phyloP scores from a whole-genome alignment of 2,797 vertebrate genomes.

The Sardinella longiceps region DNA sequence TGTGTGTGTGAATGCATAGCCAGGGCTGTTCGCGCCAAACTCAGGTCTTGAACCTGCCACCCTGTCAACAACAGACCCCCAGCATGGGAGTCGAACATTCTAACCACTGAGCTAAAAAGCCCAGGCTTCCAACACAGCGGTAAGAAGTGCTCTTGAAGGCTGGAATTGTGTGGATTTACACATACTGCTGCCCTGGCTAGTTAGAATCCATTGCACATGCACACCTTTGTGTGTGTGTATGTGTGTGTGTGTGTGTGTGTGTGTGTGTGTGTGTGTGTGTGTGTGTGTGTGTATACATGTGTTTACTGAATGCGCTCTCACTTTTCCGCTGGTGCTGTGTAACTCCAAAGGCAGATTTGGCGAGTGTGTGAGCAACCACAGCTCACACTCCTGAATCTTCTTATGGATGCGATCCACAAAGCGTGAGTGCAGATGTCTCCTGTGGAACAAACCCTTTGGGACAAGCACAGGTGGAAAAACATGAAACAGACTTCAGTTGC shows the following conservation, averaged over 20 bases:
- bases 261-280: not conserved
- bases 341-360: conserved; percentile 69
- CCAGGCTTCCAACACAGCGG: no score
- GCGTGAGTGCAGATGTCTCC: conserved; percentile 44
- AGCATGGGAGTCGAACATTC: no score
- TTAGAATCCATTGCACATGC: no score
- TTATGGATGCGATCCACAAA: conserved; percentile 63
- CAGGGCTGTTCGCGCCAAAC: no score
- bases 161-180: no score
- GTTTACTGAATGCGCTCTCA: conserved; percentile 32
- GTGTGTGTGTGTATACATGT: not conserved
- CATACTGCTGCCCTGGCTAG: no score
- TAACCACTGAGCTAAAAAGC: no score
- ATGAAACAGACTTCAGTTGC: not conserved
- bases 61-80: no score
- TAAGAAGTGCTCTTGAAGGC: no score
- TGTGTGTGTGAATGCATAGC: not conserved
- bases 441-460: conserved; percentile 54
- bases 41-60: no score
- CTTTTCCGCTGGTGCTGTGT: conserved; percentile 74
- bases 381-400: conserved; percentile 75
- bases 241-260: no score
- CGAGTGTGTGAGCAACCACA: conserved; percentile 67
- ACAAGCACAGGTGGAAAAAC: conserved; percentile 23
- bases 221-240: no score